Evolutionary conservation across 1,140 invertebrate genomes (phyloP).

Genomic region (Heliconius melpomene): DNA sequence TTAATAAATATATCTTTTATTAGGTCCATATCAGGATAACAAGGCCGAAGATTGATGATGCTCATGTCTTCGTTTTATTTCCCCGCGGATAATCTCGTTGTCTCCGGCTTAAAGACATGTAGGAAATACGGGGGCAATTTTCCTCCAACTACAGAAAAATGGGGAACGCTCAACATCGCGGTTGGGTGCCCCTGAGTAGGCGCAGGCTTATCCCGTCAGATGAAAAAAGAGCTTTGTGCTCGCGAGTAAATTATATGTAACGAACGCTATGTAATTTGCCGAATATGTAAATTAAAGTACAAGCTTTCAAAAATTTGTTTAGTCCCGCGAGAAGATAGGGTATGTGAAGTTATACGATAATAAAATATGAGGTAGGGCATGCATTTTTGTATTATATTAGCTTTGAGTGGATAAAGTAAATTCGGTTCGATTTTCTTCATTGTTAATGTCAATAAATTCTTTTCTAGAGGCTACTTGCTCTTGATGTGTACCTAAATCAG

Average conservation of each 20-base stretch:
- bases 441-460: too few relatives aligned
- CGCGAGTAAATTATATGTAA: conserved; percentile 4
- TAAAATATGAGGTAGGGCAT: background rate
- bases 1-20: conserved; percentile 39
- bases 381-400: background rate
- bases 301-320: background rate
- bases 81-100: conserved; percentile 77
- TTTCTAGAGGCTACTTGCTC: too few relatives aligned
- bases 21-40: conserved; percentile 39
- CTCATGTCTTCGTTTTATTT: conserved; percentile 75
- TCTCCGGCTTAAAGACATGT: conserved; percentile 77
- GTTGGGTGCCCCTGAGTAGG: conserved; percentile 54
- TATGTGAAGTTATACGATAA: background rate
- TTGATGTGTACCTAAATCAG: too few relatives aligned
- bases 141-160: conserved; percentile 78
- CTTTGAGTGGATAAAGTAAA: background rate
- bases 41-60: conserved; percentile 67
- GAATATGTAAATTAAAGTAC: conserved; percentile 8
- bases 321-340: background rate
- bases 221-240: conserved; percentile 26
- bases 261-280: background rate
- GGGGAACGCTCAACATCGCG: conserved; percentile 70
- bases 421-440: background rate
- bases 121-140: conserved; percentile 77
- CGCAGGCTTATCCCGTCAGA: conserved; percentile 45